phyloP scores from a whole-genome alignment of 2,113 vertebrate genomes.

The Campylomormyrus tamandua region DNA sequence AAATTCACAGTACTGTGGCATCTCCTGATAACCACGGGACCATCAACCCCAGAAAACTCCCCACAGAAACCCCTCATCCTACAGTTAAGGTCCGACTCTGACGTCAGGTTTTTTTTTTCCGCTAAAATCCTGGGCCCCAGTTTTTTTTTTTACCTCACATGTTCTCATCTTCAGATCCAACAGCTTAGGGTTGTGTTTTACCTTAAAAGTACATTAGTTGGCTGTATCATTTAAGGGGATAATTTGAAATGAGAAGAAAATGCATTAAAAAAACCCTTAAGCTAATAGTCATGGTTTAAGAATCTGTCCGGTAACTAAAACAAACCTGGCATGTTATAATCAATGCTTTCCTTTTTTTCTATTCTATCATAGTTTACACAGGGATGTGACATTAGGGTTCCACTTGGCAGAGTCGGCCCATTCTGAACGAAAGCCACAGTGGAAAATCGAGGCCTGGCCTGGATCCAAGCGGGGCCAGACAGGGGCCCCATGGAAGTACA shows the following conservation, averaged over 20 bases:
- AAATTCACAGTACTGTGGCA: not conserved
- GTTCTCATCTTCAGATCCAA: not conserved
- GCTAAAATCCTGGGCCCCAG: not conserved
- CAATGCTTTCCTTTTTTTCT: conserved; percentile 17
- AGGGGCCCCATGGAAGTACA: not conserved
- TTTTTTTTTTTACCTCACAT: not conserved
- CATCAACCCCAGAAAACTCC: not conserved
- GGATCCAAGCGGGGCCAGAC: not conserved
- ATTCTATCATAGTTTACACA: not conserved
- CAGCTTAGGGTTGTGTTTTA: not conserved
- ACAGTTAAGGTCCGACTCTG: not conserved
- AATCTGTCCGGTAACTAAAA: conserved; percentile 38
- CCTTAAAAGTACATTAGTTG: not conserved
- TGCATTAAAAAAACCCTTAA: not conserved
- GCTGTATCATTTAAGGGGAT: not conserved
- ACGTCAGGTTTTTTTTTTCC: not conserved
- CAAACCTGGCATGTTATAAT: conserved; percentile 42
- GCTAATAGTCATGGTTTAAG: conserved; percentile 26
- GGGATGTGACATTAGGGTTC: conserved; percentile 14
- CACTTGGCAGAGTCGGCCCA: not conserved
- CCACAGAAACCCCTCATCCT: not conserved
- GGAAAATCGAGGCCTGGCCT: not conserved
- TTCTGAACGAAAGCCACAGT: not conserved
- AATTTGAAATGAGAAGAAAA: not conserved
- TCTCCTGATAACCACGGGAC: not conserved